Conservation (phyloP, 2,888 invertebrate genomes). For the Desoria tigrina region DNA sequence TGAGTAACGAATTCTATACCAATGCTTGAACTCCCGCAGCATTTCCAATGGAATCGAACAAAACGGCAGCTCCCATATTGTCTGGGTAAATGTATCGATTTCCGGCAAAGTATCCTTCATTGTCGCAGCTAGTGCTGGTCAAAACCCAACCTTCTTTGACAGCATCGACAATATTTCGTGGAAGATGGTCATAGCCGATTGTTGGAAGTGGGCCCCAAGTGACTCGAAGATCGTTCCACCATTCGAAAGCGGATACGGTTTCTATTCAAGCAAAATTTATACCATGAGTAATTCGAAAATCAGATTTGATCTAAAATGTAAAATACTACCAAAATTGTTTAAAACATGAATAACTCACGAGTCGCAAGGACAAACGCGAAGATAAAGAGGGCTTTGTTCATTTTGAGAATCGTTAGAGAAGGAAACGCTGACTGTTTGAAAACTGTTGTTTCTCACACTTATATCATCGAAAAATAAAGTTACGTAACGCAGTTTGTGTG, state of each 20-base stretch:
- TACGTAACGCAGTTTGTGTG: no score
- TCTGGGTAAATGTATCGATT: neutral
- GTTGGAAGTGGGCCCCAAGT: slow-evolving; percentile 7
- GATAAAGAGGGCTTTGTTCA: no score
- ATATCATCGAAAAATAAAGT: no score
- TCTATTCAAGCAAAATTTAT: no score
- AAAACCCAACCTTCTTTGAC: slow-evolving; percentile 2
- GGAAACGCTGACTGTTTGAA: no score
- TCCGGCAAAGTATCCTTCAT: slow-evolving; percentile 9
- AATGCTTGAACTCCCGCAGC: slow-evolving; percentile 17
- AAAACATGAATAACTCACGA: no score
- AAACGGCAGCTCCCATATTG: slow-evolving; percentile 7
- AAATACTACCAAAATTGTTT: no score
- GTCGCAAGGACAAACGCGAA: no score
- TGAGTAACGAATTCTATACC: neutral
- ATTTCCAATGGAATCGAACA: slow-evolving; percentile 15
- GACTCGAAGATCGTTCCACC: slow-evolving; percentile 17
- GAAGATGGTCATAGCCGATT: neutral
- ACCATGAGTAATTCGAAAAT: no score
- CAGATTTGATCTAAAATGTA: no score
- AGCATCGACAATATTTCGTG: slow-evolving; percentile 13
- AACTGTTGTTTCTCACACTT: no score
- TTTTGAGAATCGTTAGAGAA: no score
- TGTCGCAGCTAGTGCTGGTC: neutral
- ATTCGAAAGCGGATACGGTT: neutral